These are phyloP conservation scores for Cylindroiulus punctatus DNA, from an alignment of 2,888 invertebrate genomes.

Conservation along the genomic window DNA sequence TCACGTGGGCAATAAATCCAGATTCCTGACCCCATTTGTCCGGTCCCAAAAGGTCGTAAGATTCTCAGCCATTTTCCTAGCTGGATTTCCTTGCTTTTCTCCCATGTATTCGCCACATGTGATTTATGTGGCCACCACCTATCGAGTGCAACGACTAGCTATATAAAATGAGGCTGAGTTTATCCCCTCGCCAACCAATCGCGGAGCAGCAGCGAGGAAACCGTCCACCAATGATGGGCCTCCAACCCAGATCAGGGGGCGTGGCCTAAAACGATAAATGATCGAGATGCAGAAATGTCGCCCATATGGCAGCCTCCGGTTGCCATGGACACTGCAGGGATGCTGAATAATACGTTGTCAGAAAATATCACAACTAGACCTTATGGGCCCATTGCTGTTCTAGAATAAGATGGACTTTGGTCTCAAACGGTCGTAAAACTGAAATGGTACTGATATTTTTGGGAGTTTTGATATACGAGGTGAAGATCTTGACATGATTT, in stretches of 20 bases:
- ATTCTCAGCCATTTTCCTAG: not conserved
- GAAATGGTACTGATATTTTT: too few relatives aligned
- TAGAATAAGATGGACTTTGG: not conserved
- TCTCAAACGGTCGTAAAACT: not conserved
- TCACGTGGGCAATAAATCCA: not conserved
- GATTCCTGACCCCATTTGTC: constrained; percentile 1
- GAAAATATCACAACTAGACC: not conserved
- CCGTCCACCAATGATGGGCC: not conserved
- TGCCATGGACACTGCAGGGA: not conserved
- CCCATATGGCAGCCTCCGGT: not conserved
- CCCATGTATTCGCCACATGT: not conserved
- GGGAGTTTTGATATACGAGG: too few relatives aligned
- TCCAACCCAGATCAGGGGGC: not conserved
- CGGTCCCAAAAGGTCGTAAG: constrained; percentile 21
- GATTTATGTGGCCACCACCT: constrained; percentile 38
- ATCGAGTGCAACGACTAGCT: not conserved
- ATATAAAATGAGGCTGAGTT: not conserved
- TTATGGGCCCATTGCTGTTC: constrained; percentile 1
- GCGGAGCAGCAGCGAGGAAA: not conserved
- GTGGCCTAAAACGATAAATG: not conserved
- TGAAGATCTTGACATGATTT: too few relatives aligned
- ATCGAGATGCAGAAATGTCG: not conserved
- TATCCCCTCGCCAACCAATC: not conserved
- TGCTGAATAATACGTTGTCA: not conserved
- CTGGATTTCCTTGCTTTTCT: not conserved